A percentile compares a stretch with the other conserved stretches of the same genome.
phyloP scores from a whole-genome alignment of 2,113 vertebrate species.

The Gallinago media region DNA sequence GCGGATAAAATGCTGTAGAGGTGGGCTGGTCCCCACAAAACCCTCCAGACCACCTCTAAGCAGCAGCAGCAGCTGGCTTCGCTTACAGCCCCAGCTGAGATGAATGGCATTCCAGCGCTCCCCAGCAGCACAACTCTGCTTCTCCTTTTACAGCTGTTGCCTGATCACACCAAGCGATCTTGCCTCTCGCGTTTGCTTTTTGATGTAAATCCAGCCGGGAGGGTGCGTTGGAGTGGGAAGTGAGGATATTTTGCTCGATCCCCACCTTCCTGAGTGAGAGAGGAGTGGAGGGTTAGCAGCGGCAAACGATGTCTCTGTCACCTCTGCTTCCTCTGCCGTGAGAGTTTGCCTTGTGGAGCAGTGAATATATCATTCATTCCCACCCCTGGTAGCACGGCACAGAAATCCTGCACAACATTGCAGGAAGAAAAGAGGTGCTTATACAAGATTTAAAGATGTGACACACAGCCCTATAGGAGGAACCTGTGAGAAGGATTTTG shows the following conservation, averaged over 20 bases:
- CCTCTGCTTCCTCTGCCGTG: background rate
- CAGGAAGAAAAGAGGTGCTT: background rate
- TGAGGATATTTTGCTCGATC: background rate
- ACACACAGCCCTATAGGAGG: background rate
- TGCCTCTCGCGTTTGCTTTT: background rate
- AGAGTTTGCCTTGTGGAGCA: conserved; percentile 3
- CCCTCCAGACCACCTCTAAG: background rate
- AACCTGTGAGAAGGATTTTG: background rate
- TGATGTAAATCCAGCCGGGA: background rate
- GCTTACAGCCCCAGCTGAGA: background rate
- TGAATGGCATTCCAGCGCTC: background rate
- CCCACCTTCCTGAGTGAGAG: background rate
- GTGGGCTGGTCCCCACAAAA: background rate
- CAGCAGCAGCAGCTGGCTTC: background rate
- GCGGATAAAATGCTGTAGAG: background rate
- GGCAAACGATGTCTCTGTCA: background rate
- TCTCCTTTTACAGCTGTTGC: background rate
- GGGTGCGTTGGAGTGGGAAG: background rate
- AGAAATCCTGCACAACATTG: background rate
- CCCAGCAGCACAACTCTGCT: background rate
- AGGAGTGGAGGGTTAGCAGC: background rate
- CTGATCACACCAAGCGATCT: background rate
- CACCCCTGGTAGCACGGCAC: background rate
- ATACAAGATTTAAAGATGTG: background rate
- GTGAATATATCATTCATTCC: background rate